Evolutionary conservation across 2,888 invertebrate genomes (phyloP).

Genomic region (Aleiodes leptofemur): DNA sequence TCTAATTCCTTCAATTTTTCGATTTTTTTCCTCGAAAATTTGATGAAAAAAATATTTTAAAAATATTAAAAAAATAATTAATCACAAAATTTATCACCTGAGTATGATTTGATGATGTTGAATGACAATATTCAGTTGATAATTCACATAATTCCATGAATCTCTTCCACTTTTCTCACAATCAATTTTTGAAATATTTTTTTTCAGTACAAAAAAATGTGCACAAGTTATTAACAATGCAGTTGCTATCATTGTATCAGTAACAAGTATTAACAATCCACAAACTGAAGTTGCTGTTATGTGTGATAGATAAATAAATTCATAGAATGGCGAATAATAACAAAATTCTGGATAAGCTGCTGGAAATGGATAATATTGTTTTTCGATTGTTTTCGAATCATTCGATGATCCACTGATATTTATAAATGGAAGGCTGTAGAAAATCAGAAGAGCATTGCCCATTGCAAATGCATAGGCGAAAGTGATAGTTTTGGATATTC

Average conservation of each 20-base stretch:
- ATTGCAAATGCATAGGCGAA: constrained; percentile 61
- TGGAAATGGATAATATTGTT: constrained; percentile 60
- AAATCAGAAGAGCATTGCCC: constrained; percentile 61
- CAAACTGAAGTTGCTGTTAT: constrained; percentile 61
- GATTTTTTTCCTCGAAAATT: no score
- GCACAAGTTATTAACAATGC: constrained; percentile 65
- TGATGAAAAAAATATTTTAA: no score
- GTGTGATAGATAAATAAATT: constrained; percentile 62
- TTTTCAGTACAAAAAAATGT: constrained; percentile 60
- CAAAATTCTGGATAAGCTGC: constrained; percentile 61
- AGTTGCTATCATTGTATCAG: constrained; percentile 64
- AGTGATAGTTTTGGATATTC: constrained; percentile 60
- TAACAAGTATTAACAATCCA: constrained; percentile 61
- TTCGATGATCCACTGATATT: constrained; percentile 16
- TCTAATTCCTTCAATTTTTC: no score
- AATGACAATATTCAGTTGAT: constrained; percentile 40
- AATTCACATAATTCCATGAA: constrained; percentile 14
- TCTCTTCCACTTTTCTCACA: no score
- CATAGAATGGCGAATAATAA: constrained; percentile 58
- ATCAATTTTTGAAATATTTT: constrained; percentile 50
- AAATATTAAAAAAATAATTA: background rate
- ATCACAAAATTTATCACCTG: constrained; percentile 44
- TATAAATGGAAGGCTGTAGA: constrained; percentile 59
- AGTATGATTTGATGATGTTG: constrained; percentile 53
- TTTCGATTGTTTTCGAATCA: constrained; percentile 41